Base-by-base conservation (phyloP, 2,113 vertebrate genomes). In the Hymenochirus boettgeri region DNA sequence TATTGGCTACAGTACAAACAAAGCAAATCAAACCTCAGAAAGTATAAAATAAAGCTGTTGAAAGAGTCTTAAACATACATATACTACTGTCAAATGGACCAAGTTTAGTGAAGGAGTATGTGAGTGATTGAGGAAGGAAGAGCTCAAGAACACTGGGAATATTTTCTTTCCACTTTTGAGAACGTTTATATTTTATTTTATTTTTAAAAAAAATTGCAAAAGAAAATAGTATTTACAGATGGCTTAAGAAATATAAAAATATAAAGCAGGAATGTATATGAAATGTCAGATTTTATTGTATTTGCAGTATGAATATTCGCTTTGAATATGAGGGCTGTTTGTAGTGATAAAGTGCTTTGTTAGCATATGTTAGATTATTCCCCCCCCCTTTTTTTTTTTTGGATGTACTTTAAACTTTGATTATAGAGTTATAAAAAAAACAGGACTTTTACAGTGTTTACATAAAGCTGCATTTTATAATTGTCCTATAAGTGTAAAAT, bases 211-310 rank as follows among this genome's bases (percentile, higher is more conserved):
- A n/a, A n/a, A n/a, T n/a, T n/a, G 50, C 78, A 82, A 90, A 89
- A 90, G 90, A 92, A 93, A 91, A 92, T 91, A 92, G 90, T 93
- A 92, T 92, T 90, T 94, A 92, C 90, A 88, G 86, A 87, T 91
- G 87, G 90, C 90, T 91, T 90, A 91, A 89, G 89, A 88, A 87
- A 83, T 85, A 88, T 86, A 91, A 89, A 90, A 89, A 85, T 92
- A 92, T 93, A 91, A 93, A 91, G 88, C 91, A 94, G 90, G 89
- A 94, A 93, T 93, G 90, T 93, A 91, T 92, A 91, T 95, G 92
- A 92, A 92, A 90, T 92, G 89, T 90, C 88, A 93, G 88, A 92
- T 89, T 94, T 86, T 91, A 94, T 91, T 93, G 89, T 91, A 91
- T 92, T 92, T 92, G 89, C 88, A 92, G 89, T n/a, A n/a, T n/a